phyloP scores from a whole-genome alignment of 2,888 invertebrate species.

The Eupithecia subfuscata region DNA sequence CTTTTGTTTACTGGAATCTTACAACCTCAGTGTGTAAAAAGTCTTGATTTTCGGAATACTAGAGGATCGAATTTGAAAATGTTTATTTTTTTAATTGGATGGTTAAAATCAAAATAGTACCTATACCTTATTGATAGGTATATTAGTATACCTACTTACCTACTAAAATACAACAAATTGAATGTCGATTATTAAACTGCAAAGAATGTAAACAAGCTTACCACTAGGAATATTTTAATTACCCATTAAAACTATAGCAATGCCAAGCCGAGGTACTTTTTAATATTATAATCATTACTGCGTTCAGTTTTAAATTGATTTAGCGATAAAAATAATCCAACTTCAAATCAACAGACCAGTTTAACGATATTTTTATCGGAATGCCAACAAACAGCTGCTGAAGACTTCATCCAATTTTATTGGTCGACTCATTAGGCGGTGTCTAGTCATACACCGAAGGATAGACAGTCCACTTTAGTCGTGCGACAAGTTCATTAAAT shows the following conservation, averaged over 20 bases:
- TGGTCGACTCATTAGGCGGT: slow-evolving; percentile 54
- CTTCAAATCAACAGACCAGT: slow-evolving; percentile 24
- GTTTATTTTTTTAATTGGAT: background rate
- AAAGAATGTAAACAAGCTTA: background rate
- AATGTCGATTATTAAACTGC: background rate
- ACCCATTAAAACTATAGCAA: slow-evolving; percentile 6
- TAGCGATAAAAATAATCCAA: slow-evolving; percentile 22
- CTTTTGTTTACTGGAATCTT: slow-evolving; percentile 35
- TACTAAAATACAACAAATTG: background rate
- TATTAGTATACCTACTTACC: too few species aligned
- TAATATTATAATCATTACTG: slow-evolving; percentile 17
- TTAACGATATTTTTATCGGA: slow-evolving; percentile 46
- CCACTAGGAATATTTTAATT: slow-evolving; percentile 5
- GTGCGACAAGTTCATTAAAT: slow-evolving; percentile 67
- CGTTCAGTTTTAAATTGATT: slow-evolving; percentile 19
- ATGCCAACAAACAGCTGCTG: slow-evolving; percentile 55
- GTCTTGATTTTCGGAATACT: background rate
- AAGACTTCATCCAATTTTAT: slow-evolving; percentile 57
- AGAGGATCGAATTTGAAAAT: background rate
- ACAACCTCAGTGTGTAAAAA: background rate
- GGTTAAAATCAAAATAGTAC: background rate
- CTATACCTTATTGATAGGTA: too few species aligned
- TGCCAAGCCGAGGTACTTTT: slow-evolving; percentile 8
- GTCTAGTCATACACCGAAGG: slow-evolving; percentile 48
- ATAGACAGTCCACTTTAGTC: slow-evolving; percentile 48